Evolutionary conservation across 2,113 vertebrate species (phyloP).

Genomic region (Alaudala cheleensis): DNA sequence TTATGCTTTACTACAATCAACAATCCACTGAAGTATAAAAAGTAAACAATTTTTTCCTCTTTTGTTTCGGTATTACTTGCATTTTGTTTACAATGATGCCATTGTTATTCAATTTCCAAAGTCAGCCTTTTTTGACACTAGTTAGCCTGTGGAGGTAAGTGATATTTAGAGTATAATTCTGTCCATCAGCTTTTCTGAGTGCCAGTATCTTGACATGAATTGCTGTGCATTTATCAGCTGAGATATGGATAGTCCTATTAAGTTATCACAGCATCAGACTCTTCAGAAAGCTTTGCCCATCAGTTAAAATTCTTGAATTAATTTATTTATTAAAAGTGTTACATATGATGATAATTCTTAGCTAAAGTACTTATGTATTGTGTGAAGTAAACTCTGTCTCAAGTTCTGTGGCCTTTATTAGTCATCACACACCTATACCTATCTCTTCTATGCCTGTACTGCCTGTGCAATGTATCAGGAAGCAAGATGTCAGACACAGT

Average conservation of each 20-base stretch:
- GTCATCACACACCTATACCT: neutral
- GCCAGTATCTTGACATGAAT: conserved; percentile 5
- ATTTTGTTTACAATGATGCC: neutral
- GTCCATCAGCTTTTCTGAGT: neutral
- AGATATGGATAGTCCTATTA: conserved; percentile 23
- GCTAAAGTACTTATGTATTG: neutral
- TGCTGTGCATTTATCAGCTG: conserved; percentile 5
- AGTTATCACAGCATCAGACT: neutral
- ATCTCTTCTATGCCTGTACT: neutral
- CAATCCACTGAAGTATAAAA: neutral
- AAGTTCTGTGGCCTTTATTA: neutral
- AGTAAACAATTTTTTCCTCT: neutral
- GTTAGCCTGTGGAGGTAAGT: neutral
- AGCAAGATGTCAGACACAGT: neutral
- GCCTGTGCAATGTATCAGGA: neutral
- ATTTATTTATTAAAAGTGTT: neutral
- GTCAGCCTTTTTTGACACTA: neutral
- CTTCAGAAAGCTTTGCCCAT: neutral
- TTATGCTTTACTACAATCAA: neutral
- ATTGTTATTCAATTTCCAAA: neutral
- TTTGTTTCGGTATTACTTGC: neutral
- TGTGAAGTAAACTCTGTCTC: neutral
- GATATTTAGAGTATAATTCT: neutral
- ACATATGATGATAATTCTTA: neutral
- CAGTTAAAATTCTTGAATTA: neutral